Evolutionary conservation across 2,888 invertebrate species (phyloP).

Genomic region (Catonia carolina): DNA sequence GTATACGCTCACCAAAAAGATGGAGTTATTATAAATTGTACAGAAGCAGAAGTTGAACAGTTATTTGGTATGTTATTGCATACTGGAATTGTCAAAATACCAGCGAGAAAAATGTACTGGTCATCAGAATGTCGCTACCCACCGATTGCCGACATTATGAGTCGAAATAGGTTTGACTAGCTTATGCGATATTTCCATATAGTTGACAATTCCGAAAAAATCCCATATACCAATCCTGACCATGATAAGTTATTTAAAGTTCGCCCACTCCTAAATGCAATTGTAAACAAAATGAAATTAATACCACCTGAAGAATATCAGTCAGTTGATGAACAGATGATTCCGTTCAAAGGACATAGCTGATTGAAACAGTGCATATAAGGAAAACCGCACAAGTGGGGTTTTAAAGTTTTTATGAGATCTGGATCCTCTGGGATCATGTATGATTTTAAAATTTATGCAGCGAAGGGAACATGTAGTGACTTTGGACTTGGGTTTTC

Average conservation of each 20-base stretch:
- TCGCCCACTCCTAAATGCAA: background rate
- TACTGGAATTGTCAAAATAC: constrained; percentile 19
- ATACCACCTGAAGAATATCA: constrained; percentile 13
- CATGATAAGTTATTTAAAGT: constrained; percentile 3
- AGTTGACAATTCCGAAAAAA: background rate
- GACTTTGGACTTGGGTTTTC: constrained; percentile 31
- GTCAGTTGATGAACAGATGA: constrained; percentile 36
- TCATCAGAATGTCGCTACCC: constrained; percentile 4
- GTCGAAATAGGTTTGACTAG: constrained; percentile 9
- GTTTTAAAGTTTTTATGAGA: constrained; percentile 16
- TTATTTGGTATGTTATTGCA: constrained; percentile 12
- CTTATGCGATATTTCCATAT: constrained; percentile 9
- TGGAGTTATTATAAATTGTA: background rate
- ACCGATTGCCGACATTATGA: constrained; percentile 8
- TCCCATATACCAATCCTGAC: background rate
- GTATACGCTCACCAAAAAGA: too few species aligned
- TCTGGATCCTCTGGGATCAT: constrained; percentile 28
- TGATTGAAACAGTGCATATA: constrained; percentile 17
- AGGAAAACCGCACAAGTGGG: constrained; percentile 20
- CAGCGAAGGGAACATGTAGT: constrained; percentile 31
- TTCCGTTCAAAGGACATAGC: constrained; percentile 34
- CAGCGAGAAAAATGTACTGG: constrained; percentile 1
- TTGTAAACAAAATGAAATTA: background rate
- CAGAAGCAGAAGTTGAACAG: constrained; percentile 12
- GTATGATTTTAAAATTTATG: constrained; percentile 35